Conservation (phyloP, 92 coral and sea anemone genomes). For the Porites divaricata region DNA sequence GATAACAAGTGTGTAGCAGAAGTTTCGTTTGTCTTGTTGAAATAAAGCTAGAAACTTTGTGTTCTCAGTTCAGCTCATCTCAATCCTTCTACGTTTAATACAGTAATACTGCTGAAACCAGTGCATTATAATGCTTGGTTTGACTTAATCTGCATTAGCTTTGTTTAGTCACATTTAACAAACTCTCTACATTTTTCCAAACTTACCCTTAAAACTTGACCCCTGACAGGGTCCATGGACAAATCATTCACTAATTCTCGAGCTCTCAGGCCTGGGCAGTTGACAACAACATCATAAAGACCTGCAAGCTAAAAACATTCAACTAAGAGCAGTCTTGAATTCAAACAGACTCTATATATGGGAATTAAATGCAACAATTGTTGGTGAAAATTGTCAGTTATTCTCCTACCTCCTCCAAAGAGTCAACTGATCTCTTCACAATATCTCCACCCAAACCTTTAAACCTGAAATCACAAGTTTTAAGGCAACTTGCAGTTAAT, state of each 20-base stretch:
- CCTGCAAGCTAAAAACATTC: conserved; percentile 70
- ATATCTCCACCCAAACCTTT: conserved; percentile 78
- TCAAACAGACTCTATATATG: neutral
- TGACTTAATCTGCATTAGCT: too few species aligned
- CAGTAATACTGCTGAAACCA: too few species aligned
- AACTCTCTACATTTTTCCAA: neutral
- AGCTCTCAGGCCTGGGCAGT: conserved; percentile 87
- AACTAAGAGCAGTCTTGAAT: neutral
- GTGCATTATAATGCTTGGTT: too few species aligned
- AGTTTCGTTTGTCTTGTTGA: too few species aligned
- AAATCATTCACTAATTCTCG: conserved; percentile 74
- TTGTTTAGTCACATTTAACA: neutral
- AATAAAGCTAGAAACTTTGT: too few species aligned
- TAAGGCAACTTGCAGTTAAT: too few species aligned
- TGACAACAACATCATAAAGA: conserved; percentile 89
- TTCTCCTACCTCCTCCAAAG: conserved; percentile 75
- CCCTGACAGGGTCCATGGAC: conserved; percentile 78
- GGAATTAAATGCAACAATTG: too few species aligned
- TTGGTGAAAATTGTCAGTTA: neutral
- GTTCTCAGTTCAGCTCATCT: too few species aligned
- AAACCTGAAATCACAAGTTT: conserved; percentile 52
- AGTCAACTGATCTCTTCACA: conserved; percentile 60
- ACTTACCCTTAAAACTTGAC: conserved; percentile 87
- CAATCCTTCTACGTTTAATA: too few species aligned
- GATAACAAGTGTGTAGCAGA: too few species aligned